Conservation (phyloP, 2,888 invertebrate species). For the Danaus chrysippus region DNA sequence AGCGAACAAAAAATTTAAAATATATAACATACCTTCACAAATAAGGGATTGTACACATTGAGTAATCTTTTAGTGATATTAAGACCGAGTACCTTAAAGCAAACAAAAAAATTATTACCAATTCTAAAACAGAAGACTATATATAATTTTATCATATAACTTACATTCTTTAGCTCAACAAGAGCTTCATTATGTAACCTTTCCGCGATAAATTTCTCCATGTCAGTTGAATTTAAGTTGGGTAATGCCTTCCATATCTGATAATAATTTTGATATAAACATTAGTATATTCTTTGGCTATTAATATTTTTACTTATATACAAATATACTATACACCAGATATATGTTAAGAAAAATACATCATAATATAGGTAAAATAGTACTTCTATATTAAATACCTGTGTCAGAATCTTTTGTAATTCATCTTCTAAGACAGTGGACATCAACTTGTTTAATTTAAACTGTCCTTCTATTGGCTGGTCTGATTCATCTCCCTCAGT, state of each 20-base stretch:
- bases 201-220: constrained; percentile 44
- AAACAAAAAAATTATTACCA: constrained; percentile 16
- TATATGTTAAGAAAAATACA: neutral
- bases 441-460: constrained; percentile 45
- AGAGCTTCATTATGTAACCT: constrained; percentile 46
- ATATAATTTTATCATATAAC: too few species aligned
- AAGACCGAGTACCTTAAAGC: constrained; percentile 55
- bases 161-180: constrained; percentile 52
- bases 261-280: neutral
- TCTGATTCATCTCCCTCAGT: constrained; percentile 5
- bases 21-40: constrained; percentile 49
- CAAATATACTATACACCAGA: neutral
- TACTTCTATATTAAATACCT: constrained; percentile 25
- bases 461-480: constrained; percentile 25
- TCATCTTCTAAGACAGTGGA: constrained; percentile 46
- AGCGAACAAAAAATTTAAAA: neutral
- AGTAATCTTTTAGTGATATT: constrained; percentile 57
- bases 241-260: constrained; percentile 55
- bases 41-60: constrained; percentile 52
- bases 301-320: neutral
- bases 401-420: constrained; percentile 49
- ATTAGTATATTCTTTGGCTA: neutral
- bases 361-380: constrained; percentile 11
- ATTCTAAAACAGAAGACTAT: too few species aligned
- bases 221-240: constrained; percentile 37